Base-by-base conservation (phyloP, 2,888 invertebrate species). In the Oscheius sp. region DNA sequence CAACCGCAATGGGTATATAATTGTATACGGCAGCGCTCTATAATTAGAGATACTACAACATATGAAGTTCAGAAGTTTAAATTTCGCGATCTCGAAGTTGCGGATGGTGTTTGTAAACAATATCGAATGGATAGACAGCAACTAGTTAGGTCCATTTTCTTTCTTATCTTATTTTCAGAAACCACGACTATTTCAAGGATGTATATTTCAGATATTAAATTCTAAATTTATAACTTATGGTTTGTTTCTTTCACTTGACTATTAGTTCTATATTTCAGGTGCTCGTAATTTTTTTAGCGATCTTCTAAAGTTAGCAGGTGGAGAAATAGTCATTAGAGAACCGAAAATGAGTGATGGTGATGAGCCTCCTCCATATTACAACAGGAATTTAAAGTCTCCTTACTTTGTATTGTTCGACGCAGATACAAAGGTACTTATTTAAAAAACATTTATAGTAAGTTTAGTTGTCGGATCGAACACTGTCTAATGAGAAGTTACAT, bases 121-220 rank as follows among this genome's bases (percentile, higher is more conserved):
- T 24, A 62, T 36, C 14, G 49, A 51, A n/a, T 56, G 65, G 22
- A 68, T 44, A 36, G 70, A 70, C 12, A 74, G 68, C n/a, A 66
- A 68, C 6, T 69, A 41, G 73, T 71, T 12, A 22, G 67, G 2
- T 24, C 14, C 12, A 6, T 57, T 30, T 57, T n/a, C 2, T 57
- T 36, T 20, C n/a, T 2, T 12, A 22, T 4, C 3, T 4, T 17
- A 12, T 20, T 70, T 74, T 57, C 61, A 74, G 74, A 63, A 71
- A 26, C 73, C 75, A 2, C 69, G 71, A 32, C 56, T 75, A 3
- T 70, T 75, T 24, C 68, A 67, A 32, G 75, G 75, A 2, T 75
- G 75, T 70, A 71, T 71, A 22, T 73, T 75, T 41, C 73, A 59
- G 33, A 61, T 73, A 17, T 63, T 61, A 8, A 32, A 41, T 3